A percentile compares a stretch with the other conserved stretches of the same genome.
Conservation (phyloP, 2,888 invertebrate species). For the Auanema freiburgensis region DNA sequence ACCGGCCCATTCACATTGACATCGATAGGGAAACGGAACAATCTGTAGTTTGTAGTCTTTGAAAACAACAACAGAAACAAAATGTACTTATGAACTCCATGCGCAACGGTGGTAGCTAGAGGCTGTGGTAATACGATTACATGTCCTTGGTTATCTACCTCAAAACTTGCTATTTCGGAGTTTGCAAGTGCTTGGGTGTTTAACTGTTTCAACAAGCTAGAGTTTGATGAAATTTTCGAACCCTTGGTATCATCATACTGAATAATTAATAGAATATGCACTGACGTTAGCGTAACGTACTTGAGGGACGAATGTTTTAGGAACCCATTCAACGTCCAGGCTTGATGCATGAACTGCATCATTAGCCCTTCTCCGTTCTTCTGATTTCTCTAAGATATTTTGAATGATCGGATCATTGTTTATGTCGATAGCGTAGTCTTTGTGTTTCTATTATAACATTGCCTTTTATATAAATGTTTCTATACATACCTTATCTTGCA, state of each 20-base stretch:
- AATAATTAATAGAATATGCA: conserved; percentile 12
- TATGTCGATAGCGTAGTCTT: conserved; percentile 26
- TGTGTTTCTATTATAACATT: conserved; percentile 4
- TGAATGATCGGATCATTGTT: conserved; percentile 52
- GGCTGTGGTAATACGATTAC: conserved; percentile 40
- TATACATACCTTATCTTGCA: conserved; percentile 28
- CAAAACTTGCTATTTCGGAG: conserved; percentile 28
- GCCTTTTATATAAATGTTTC: neutral
- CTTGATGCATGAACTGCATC: conserved; percentile 25
- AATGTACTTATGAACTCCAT: conserved; percentile 29
- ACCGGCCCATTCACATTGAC: conserved; percentile 45
- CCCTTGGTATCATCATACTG: conserved; percentile 27
- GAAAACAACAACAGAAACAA: neutral
- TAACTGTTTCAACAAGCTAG: conserved; percentile 25
- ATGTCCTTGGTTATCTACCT: conserved; percentile 41
- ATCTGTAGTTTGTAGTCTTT: neutral
- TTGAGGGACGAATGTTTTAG: conserved; percentile 48
- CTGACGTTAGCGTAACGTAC: conserved; percentile 19
- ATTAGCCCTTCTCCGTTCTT: conserved; percentile 33
- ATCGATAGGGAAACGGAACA: conserved; percentile 37
- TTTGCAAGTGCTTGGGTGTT: conserved; percentile 33
- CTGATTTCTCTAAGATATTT: conserved; percentile 48
- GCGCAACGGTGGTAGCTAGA: conserved; percentile 32
- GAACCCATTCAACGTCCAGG: conserved; percentile 35
- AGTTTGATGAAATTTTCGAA: conserved; percentile 16